These are phyloP conservation scores for Perognathus longimembris DNA, from an alignment of 2,113 vertebrate species.

Conservation along the genomic window DNA sequence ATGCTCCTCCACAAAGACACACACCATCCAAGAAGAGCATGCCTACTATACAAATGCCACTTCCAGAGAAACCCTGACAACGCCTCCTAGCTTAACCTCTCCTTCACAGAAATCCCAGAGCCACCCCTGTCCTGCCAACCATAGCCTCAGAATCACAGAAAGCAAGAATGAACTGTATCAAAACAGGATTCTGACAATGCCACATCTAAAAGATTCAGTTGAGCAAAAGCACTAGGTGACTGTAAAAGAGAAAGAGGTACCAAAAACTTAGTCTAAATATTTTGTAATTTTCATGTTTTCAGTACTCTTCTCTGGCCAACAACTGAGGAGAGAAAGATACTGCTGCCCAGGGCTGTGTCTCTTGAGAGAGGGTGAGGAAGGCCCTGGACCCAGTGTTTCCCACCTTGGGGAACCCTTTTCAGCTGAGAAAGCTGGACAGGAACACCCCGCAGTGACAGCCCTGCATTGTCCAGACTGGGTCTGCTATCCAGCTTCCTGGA, in stretches of 20 bases:
- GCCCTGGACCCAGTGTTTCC: too few relatives aligned
- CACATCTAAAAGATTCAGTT: not conserved
- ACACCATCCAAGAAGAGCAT: not conserved
- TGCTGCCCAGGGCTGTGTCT: not conserved
- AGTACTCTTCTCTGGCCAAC: not conserved
- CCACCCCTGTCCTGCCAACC: not conserved
- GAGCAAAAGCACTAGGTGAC: not conserved
- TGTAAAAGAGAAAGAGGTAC: not conserved
- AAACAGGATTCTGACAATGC: not conserved
- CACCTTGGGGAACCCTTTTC: slow-evolving; percentile 68
- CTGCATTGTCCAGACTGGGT: slow-evolving; percentile 44
- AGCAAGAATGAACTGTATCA: slow-evolving; percentile 24
- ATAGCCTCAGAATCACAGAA: not conserved
- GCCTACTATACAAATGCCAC: not conserved
- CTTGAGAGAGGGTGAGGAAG: slow-evolving; percentile 57
- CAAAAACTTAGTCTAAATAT: not conserved
- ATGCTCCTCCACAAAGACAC: not conserved
- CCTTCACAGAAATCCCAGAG: slow-evolving; percentile 32
- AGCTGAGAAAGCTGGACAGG: slow-evolving; percentile 83
- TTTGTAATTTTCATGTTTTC: not conserved
- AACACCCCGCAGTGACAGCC: slow-evolving; percentile 44
- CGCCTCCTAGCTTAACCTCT: not conserved
- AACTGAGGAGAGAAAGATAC: not conserved
- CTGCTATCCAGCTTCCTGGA: slow-evolving; percentile 60
- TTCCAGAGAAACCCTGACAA: not conserved